A percentile compares a stretch with the other conserved stretches of the same genome.
Conservation (phyloP, 2,113 vertebrate species). For the Apaloderma vittatum region DNA sequence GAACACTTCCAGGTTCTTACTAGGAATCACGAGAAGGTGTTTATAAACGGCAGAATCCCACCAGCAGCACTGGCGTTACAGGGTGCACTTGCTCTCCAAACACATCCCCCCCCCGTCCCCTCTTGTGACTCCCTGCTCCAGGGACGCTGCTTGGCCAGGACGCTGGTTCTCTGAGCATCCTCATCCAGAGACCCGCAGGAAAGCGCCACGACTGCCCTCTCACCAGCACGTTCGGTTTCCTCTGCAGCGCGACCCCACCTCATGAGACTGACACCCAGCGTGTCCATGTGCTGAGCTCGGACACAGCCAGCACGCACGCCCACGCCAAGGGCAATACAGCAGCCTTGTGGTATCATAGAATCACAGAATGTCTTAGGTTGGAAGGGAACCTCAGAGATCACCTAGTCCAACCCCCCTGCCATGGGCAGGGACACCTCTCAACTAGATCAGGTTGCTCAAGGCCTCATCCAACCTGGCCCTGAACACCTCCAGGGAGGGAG, state of each 20-base stretch:
- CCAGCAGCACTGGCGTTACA: neutral
- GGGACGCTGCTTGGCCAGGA: neutral
- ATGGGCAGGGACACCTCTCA: too few relatives aligned
- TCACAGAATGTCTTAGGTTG: too few relatives aligned
- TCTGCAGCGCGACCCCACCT: neutral
- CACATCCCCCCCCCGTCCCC: too few relatives aligned
- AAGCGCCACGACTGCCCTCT: accelerated
- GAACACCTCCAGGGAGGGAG: too few relatives aligned
- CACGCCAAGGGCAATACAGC: neutral
- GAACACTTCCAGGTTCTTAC: neutral
- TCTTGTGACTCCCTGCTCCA: neutral
- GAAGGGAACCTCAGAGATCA: too few relatives aligned
- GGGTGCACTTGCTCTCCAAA: neutral
- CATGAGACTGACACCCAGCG: accelerated
- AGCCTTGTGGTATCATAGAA: too few relatives aligned
- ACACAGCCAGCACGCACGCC: accelerated
- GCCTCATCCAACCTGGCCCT: too few relatives aligned
- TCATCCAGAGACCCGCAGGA: neutral
- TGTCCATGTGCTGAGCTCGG: neutral
- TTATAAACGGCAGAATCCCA: neutral
- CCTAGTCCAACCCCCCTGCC: too few relatives aligned
- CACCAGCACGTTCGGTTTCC: neutral
- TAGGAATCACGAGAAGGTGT: neutral
- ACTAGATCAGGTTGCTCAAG: too few relatives aligned
- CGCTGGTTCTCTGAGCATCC: neutral